Evolutionary conservation across 2,888 invertebrate genomes (phyloP).

Genomic region (Noctuana brunneofusca): DNA sequence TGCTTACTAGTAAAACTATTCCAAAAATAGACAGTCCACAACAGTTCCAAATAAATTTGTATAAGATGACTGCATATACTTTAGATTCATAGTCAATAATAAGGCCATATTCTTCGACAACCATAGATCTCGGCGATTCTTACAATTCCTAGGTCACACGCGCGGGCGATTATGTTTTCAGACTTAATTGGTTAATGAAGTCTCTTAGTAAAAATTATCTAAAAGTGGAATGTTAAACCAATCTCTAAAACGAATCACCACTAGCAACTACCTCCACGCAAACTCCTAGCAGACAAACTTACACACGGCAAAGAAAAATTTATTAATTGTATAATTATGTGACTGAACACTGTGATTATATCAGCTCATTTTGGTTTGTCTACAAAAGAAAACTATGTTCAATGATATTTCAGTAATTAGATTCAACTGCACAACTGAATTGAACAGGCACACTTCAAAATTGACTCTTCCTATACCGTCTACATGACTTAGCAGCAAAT

Average conservation of each 20-base stretch:
- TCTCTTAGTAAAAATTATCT: conserved; percentile 43
- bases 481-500: not conserved
- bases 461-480: not conserved
- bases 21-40: conserved; percentile 27
- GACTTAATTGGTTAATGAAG: conserved; percentile 41
- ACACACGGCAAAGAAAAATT: conserved; percentile 6
- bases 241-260: conserved; percentile 50
- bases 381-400: not conserved
- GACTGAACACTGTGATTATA: not conserved
- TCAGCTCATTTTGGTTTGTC: not conserved
- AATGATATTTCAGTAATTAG: not conserved
- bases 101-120: conserved; percentile 31
- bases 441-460: too few species aligned
- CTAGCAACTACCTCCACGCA: conserved; percentile 30
- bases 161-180: conserved; percentile 42
- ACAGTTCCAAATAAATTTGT: conserved; percentile 13
- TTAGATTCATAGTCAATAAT: conserved; percentile 11
- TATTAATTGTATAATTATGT: not conserved
- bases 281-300: conserved; percentile 17
- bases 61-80: conserved; percentile 7
- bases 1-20: conserved; percentile 27
- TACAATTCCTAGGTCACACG: conserved; percentile 17
- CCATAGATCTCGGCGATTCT: not conserved
- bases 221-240: conserved; percentile 54
- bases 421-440: not conserved